phyloP scores from a whole-genome alignment of 1,140 invertebrate genomes.

The Rhopalosiphum padi region DNA sequence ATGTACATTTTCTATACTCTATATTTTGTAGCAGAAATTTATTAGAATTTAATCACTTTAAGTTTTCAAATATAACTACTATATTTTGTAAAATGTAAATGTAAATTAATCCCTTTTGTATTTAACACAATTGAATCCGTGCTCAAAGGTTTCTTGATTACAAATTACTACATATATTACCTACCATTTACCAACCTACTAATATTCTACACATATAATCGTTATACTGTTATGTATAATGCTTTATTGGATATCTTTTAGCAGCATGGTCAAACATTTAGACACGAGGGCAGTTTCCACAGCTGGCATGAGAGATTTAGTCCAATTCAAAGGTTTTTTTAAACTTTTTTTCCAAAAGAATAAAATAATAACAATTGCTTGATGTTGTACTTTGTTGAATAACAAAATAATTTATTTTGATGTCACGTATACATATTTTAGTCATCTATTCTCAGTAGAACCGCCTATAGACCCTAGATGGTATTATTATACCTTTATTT shows the following conservation, averaged over 20 bases:
- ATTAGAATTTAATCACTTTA: background rate
- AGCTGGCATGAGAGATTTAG: conserved; percentile 57
- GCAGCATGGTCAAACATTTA: conserved; percentile 56
- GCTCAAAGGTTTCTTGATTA: background rate
- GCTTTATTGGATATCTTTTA: conserved; percentile 56
- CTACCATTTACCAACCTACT: background rate
- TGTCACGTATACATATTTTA: background rate
- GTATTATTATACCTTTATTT: background rate
- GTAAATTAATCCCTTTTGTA: background rate
- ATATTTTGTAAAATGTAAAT: background rate
- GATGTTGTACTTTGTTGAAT: background rate
- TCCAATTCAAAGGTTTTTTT: conserved; percentile 52
- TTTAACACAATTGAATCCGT: background rate
- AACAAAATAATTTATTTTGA: background rate
- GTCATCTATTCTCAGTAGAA: background rate
- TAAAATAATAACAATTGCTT: conserved; percentile 36
- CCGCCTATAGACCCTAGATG: background rate
- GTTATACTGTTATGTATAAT: conserved; percentile 50
- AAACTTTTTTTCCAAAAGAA: conserved; percentile 24
- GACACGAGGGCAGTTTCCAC: conserved; percentile 54
- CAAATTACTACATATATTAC: background rate
- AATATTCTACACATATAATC: background rate
- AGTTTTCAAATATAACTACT: background rate
- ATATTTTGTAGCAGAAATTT: background rate
- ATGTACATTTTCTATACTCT: background rate